Evolutionary conservation across 2,113 vertebrate genomes (phyloP).

Genomic region (Macrotis lagotis): DNA sequence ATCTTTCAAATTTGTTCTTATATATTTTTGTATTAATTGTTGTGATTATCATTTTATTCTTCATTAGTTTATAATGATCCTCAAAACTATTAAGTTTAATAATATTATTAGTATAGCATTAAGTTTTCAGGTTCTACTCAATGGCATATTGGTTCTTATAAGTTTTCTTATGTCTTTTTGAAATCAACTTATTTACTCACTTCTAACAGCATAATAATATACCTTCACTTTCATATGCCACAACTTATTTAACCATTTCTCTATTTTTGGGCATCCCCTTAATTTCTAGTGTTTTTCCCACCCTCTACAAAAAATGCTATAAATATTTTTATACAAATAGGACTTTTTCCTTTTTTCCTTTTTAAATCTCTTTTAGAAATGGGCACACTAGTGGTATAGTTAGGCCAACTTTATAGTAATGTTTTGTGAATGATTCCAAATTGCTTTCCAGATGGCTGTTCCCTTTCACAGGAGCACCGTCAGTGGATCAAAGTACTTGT

Average conservation of each 20-base stretch:
- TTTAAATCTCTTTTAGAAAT: background rate
- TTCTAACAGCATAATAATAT: background rate
- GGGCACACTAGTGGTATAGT: background rate
- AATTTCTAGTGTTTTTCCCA: background rate
- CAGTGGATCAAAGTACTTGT: background rate
- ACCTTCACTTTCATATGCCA: background rate
- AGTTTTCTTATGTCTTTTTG: background rate
- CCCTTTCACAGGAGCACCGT: background rate
- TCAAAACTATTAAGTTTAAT: background rate
- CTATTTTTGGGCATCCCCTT: background rate
- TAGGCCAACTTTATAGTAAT: background rate
- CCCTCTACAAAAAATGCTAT: background rate
- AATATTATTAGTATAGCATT: background rate
- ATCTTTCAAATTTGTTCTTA: too few relatives aligned
- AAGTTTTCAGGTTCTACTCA: background rate
- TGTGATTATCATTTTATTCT: background rate
- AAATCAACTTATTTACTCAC: background rate
- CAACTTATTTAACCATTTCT: background rate
- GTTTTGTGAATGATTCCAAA: background rate
- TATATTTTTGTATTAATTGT: background rate
- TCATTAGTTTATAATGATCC: background rate
- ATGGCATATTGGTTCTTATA: background rate
- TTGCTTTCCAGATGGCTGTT: background rate
- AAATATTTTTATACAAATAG: background rate
- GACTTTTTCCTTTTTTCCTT: background rate